Evolutionary conservation across 2,113 vertebrate species (phyloP).

Genomic region (Hystrix brachyura): DNA sequence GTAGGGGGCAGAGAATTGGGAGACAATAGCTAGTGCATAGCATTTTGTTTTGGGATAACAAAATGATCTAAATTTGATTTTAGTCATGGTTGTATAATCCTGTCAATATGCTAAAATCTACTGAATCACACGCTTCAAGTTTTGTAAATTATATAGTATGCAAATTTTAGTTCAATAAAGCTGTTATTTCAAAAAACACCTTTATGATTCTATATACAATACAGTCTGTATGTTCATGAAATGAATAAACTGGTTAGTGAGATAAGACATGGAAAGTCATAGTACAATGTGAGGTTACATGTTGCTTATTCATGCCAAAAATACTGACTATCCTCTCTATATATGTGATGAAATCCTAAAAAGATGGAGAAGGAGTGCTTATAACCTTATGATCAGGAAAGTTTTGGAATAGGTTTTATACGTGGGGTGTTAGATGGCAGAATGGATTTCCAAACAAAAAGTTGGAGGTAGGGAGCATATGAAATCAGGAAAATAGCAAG

Average conservation of each 20-base stretch:
- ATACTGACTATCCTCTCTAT: neutral
- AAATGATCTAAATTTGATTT: too few relatives aligned
- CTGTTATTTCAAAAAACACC: neutral
- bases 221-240: neutral
- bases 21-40: neutral
- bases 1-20: neutral
- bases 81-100: too few relatives aligned
- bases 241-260: neutral
- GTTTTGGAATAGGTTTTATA: neutral
- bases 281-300: neutral
- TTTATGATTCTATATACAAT: neutral
- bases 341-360: neutral
- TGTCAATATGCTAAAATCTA: too few relatives aligned
- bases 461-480: neutral
- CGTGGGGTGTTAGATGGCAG: neutral
- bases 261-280: neutral
- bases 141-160: neutral
- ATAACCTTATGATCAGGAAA: neutral
- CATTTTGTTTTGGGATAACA: neutral
- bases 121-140: too few relatives aligned
- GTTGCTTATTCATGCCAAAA: constrained; percentile 25
- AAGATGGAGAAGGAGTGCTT: neutral
- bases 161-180: neutral
- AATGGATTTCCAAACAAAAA: constrained; percentile 11
- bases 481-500: neutral